Evolutionary conservation across 2,113 vertebrate species (phyloP), one percentile per base, ranked within the genome.

Genomic region (Perognathus longimembris): DNA sequence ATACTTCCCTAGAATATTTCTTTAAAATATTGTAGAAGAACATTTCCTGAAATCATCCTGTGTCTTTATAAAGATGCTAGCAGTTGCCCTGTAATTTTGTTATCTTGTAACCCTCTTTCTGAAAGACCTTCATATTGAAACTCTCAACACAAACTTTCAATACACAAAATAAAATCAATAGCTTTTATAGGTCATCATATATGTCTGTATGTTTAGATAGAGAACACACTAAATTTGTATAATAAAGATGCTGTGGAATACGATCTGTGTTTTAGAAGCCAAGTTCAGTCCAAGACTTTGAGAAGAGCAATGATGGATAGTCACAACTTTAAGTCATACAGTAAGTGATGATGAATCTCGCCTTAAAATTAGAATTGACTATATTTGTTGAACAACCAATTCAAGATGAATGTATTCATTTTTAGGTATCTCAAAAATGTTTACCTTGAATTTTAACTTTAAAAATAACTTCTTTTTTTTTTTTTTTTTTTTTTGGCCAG

Each of bases 1-100:
- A 0, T 99, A 99, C 96, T 99, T 99, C 57, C 99, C 99, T 69
- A 99, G 98, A 96, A 99, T 99, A 95, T 99, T 54, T 54, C 50
- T 54, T 18, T 54, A 54, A 54, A 54, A 54, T 45, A 45, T 54
- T 17, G 14, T 18, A 54, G 17, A 12, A 54, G 15, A 3, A 54
- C 50, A 54, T 54, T 54, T 80, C 40, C 7, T 32, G 7, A 84
- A 61, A 85, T 94, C 42, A 84, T 94, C 92, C 45, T 84, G 11
- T 79, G 88, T 80, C 36, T 87, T 88, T 91, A 70, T 81, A 75
- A 77, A 77, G 28, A 66, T 66, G 17, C 21, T 89, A 34, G 26
- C 20, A 30, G 45, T 20, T 82, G 18, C 17, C 57, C 4, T 94
- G 30, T 88, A 71, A 32, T 80, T 63, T 34, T 57, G 20, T 38